Evolutionary conservation across 2,113 vertebrate genomes (phyloP).

Genomic region (Erpornis zantholeuca): DNA sequence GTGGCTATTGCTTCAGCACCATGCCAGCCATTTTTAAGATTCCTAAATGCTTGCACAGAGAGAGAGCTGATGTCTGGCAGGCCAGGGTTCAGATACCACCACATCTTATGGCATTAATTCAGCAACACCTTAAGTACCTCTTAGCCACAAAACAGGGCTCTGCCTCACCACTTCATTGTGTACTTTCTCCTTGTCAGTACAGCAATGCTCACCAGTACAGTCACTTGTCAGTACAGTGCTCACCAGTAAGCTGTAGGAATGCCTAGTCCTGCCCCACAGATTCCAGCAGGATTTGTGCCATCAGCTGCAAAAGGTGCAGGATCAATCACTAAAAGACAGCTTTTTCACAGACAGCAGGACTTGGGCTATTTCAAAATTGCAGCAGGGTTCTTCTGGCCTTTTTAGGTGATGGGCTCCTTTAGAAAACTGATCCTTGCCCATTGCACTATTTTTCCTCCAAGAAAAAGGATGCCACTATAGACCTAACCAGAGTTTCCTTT

Average conservation of each 20-base stretch:
- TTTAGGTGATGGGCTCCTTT: not conserved
- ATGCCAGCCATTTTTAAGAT: not conserved
- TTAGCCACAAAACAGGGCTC: not conserved
- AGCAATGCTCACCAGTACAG: not conserved
- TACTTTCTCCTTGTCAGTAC: not conserved
- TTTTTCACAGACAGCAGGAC: not conserved
- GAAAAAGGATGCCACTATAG: not conserved
- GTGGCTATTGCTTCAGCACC: not conserved
- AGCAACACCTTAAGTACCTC: not conserved
- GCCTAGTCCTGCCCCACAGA: not conserved
- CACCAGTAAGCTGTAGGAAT: not conserved
- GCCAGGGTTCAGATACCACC: not conserved
- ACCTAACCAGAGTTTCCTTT: not conserved
- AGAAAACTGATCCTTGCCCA: not conserved
- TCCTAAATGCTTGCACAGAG: not conserved
- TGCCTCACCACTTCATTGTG: not conserved
- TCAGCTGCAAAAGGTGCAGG: not conserved
- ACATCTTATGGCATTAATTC: not conserved
- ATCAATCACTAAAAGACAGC: accelerated
- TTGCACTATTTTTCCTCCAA: not conserved
- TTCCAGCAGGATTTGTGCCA: not conserved
- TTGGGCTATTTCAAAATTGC: not conserved
- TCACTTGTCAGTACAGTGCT: too few species aligned
- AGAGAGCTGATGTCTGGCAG: not conserved
- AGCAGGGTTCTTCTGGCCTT: not conserved